These are phyloP conservation scores for Amphipoea lucens DNA, from an alignment of 2,888 invertebrate genomes.

Conservation along the genomic window DNA sequence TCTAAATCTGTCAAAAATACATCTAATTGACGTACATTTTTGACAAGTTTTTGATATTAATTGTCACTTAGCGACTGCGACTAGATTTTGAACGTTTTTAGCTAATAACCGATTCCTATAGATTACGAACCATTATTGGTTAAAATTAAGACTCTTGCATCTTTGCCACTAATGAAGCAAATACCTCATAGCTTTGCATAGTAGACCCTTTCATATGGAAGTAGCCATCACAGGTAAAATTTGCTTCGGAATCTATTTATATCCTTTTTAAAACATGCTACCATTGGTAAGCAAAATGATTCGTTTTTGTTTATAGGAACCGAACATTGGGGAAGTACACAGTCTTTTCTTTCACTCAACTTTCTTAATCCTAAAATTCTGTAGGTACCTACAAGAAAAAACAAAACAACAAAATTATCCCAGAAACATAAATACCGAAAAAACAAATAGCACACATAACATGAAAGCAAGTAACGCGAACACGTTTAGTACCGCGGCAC, in stretches of 20 bases:
- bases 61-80: background rate
- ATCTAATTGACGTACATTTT: too few species aligned
- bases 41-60: background rate
- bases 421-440: constrained; percentile 39
- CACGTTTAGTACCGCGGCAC: constrained; percentile 59
- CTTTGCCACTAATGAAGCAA: too few species aligned
- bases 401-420: constrained; percentile 32
- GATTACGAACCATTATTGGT: background rate
- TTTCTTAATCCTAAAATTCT: background rate
- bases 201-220: background rate
- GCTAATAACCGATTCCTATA: background rate
- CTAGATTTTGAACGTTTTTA: background rate
- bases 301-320: background rate
- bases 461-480: constrained; percentile 68
- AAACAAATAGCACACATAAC: constrained; percentile 73
- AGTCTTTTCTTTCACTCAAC: too few species aligned
- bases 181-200: too few species aligned
- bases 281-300: background rate
- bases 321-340: background rate
- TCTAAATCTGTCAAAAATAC: too few species aligned
- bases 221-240: background rate
- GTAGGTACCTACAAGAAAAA: background rate
- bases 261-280: background rate
- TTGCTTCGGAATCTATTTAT: background rate
- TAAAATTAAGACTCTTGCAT: background rate